Conservation (phyloP, 2,113 vertebrate species). For the Hepsetus odoe region DNA sequence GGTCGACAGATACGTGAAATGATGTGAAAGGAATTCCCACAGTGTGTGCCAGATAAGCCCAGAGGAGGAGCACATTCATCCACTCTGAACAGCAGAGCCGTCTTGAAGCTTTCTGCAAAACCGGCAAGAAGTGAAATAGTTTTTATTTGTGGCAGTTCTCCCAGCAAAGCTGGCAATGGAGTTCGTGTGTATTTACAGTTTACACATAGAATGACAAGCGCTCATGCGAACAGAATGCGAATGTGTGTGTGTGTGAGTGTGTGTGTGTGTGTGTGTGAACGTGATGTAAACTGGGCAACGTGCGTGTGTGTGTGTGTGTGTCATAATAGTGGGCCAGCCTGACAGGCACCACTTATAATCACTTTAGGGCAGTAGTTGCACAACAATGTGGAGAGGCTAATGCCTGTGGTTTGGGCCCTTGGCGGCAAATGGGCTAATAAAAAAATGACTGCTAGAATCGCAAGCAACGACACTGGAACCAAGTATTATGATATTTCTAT, state of each 20-base stretch:
- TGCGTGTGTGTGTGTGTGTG: slow-evolving; percentile 49
- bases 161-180: background rate
- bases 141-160: background rate
- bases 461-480: slow-evolving; percentile 49
- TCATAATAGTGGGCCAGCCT: slow-evolving; percentile 79
- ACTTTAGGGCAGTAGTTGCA: slow-evolving; percentile 81
- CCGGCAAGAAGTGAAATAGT: background rate
- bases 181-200: background rate
- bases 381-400: slow-evolving; percentile 83
- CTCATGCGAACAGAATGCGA: background rate
- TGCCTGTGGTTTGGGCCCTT: slow-evolving; percentile 83
- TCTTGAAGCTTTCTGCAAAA: background rate
- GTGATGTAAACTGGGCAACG: slow-evolving; percentile 14
- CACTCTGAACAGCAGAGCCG: background rate
- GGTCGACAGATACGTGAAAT: slow-evolving; percentile 29
- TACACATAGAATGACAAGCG: background rate
- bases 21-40: slow-evolving; percentile 34
- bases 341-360: slow-evolving; percentile 84
- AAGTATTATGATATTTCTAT: too few relatives aligned
- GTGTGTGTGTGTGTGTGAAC: slow-evolving; percentile 8
- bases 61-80: background rate
- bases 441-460: slow-evolving; percentile 67
- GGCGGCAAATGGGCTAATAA: slow-evolving; percentile 74
- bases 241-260: slow-evolving; percentile 5
- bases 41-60: slow-evolving; percentile 11